phyloP scores from a whole-genome alignment of 2,113 vertebrate species.

The Spermophilus dauricus region DNA sequence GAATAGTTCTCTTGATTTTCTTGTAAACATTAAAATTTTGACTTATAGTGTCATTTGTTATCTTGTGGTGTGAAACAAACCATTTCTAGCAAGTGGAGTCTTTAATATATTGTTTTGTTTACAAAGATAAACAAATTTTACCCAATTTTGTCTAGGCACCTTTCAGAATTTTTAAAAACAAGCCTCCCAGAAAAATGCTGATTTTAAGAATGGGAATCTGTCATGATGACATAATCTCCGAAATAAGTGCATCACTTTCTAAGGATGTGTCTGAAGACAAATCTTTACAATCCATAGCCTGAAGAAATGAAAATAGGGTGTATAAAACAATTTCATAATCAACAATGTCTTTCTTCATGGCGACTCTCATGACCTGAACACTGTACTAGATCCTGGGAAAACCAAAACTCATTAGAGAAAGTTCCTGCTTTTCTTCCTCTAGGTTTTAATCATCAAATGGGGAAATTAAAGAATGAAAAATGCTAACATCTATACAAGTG shows the following conservation, averaged over 20 bases:
- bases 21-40: not conserved
- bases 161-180: conserved; percentile 34
- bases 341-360: not conserved
- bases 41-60: not conserved
- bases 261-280: conserved; percentile 7
- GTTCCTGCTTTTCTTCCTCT: not conserved
- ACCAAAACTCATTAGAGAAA: not conserved
- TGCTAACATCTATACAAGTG: not conserved
- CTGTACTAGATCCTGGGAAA: not conserved
- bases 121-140: not conserved
- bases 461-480: not conserved
- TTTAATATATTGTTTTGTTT: conserved; percentile 13
- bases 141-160: not conserved
- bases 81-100: not conserved
- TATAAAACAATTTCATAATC: conserved; percentile 1
- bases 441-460: not conserved
- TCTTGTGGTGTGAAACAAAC: not conserved
- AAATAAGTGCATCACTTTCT: not conserved
- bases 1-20: not conserved
- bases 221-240: not conserved
- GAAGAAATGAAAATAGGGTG: not conserved
- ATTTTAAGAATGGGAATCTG: not conserved
- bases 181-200: not conserved
- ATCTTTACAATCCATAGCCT: not conserved
- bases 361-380: not conserved